Conservation (phyloP, 2,888 invertebrate species). For the Torymus aiolomorphi region DNA sequence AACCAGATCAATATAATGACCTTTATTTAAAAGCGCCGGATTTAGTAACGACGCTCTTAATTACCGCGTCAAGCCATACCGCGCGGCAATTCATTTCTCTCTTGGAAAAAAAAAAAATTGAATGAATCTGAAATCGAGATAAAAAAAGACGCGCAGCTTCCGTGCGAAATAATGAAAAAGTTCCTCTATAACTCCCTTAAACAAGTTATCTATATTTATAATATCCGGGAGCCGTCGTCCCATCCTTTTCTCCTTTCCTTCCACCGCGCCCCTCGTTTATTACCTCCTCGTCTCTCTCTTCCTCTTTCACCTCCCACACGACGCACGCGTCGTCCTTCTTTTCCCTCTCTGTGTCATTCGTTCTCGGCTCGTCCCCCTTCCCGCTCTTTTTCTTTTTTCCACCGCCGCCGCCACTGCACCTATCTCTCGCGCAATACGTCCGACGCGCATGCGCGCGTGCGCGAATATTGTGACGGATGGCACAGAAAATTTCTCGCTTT, state of each 20-base stretch:
- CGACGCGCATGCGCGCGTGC: neutral
- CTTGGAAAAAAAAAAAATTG: too few relatives aligned
- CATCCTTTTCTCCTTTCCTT: constrained; percentile 2
- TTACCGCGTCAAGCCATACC: too few relatives aligned
- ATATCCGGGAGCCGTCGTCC: constrained; percentile 1
- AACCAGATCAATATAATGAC: too few relatives aligned
- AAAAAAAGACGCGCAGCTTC: too few relatives aligned
- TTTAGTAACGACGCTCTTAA: too few relatives aligned
- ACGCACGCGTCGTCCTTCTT: neutral
- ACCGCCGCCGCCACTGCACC: constrained; percentile 17
- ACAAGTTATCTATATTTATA: constrained; percentile 41
- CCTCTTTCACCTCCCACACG: neutral
- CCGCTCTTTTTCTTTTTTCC: neutral
- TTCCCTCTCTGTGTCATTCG: constrained; percentile 19
- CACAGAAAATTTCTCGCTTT: constrained; percentile 40
- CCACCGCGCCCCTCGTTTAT: constrained; percentile 15
- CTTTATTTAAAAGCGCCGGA: too few relatives aligned
- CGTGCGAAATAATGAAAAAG: neutral
- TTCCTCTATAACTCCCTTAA: constrained; percentile 1
- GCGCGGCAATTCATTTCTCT: too few relatives aligned
- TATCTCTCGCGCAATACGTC: constrained; percentile 18
- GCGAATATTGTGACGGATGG: constrained; percentile 51
- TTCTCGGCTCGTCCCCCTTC: neutral
- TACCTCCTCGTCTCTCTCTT: constrained; percentile 8
- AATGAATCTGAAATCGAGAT: too few relatives aligned